Base-by-base conservation (phyloP, 2,113 vertebrate genomes). In the Platichthys stellatus region DNA sequence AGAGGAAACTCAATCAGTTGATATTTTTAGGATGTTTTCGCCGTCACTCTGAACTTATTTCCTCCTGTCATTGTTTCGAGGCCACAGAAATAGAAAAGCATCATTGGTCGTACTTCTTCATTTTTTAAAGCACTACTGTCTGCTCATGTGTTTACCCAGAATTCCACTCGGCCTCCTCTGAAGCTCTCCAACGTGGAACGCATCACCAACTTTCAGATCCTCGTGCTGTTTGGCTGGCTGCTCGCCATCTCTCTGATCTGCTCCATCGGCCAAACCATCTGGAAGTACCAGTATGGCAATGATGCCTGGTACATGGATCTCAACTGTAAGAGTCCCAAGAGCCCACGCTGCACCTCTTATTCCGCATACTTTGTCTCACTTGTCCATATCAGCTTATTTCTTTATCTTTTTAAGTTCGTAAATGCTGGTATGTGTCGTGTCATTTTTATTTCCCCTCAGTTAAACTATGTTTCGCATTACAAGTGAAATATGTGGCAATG, bases 171-270 rank as follows among this genome's bases (percentile, higher is more conserved):
- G 35, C 97, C 98, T 38, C 98, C 98, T 60, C 93, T 99, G 90
- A 99, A 99, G 89, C 95, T 99, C 77, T 99, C 98, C 81, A 99
- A 98, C 17, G 98, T 99, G 85, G 98, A 99, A 88, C 94, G 96
- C 31, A 99, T 99, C 91, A 99, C 98, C 0, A 99, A 99, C 93
- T 95, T 99, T 75, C 98, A 99, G 86, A 99, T 99, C 92, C 92
- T 99, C 31, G 96, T 98, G 88, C 92, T 99, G 80, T 99, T 99
- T 83, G 96, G 97, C 91, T 98, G 97, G 85, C 94, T 99, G 87
- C 95, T 99, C 88, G 96, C 95, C 86, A 99, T 99, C 92, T 99
- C 98, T 70, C 94, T 99, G 76, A 78, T 99, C 86, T 99, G 98
- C 92, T 98, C 98, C 43, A 94, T 99, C 70, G 98, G 98, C 20